These are phyloP conservation scores for Aphrocallistes beatrix DNA, from an alignment of 37 sponge, comb jelly and placozoan genomes.

Conservation along the genomic window DNA sequence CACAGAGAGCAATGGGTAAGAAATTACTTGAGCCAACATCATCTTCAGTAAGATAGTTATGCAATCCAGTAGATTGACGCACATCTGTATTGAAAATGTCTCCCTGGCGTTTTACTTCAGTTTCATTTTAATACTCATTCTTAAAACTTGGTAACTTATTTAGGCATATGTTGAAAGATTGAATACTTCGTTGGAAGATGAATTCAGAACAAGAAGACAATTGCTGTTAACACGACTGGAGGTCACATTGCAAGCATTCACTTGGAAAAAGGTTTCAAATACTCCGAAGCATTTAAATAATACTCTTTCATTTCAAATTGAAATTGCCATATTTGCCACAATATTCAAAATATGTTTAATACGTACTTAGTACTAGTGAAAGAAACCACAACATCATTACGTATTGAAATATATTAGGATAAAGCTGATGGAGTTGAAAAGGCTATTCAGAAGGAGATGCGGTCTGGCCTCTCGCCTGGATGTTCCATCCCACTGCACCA, in stretches of 20 bases:
- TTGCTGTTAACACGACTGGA: slow-evolving; percentile 76
- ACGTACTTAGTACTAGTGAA: too few species aligned
- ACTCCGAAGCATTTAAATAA: too few species aligned
- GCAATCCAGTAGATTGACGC: background rate
- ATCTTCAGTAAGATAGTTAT: background rate
- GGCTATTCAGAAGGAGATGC: background rate
- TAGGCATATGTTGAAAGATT: slow-evolving; percentile 31
- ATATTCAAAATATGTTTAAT: too few species aligned
- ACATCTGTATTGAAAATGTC: background rate
- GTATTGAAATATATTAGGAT: too few species aligned
- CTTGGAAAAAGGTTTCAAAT: slow-evolving; percentile 34
- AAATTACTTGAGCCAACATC: background rate
- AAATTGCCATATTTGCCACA: background rate
- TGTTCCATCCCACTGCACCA: background rate
- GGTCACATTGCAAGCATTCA: slow-evolving; percentile 78
- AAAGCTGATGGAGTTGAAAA: background rate
- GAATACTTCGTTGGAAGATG: slow-evolving; percentile 45
- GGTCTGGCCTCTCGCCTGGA: background rate
- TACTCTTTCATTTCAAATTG: background rate
- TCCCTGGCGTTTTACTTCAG: too few species aligned
- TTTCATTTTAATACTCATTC: background rate
- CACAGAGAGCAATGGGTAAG: background rate
- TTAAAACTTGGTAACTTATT: background rate
- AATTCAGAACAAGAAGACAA: slow-evolving; percentile 52
- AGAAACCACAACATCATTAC: too few species aligned